Conservation (phyloP, 2,797 vertebrate species). For the Parambassis ranga region DNA sequence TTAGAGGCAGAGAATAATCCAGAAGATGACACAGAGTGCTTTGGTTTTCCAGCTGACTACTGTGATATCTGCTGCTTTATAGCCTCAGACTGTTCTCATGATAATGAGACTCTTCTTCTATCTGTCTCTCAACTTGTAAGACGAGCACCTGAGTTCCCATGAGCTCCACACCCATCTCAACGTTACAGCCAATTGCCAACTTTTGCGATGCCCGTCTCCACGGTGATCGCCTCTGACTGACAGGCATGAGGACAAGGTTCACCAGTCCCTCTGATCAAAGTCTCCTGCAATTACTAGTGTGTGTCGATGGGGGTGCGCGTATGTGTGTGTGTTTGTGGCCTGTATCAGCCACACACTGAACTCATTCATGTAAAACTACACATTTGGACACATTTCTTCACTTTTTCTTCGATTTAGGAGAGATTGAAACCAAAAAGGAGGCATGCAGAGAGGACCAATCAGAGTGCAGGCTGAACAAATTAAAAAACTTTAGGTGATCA, state of each 20-base stretch:
- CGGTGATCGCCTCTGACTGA: slow-evolving; percentile 64
- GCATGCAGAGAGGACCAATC: not conserved
- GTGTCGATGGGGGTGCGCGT: slow-evolving; percentile 41
- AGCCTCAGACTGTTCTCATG: not conserved
- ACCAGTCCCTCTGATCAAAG: slow-evolving; percentile 73
- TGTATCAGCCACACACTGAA: slow-evolving; percentile 23
- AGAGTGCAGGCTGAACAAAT: not conserved
- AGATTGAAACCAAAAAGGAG: not conserved
- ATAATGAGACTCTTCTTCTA: slow-evolving; percentile 32
- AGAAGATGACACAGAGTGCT: slow-evolving; percentile 5
- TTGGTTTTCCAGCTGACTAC: slow-evolving; percentile 5
- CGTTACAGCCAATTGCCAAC: slow-evolving; percentile 30
- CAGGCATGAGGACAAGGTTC: slow-evolving; percentile 70
- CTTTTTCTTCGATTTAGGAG: not conserved
- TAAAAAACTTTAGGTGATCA: not conserved
- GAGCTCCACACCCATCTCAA: slow-evolving; percentile 33
- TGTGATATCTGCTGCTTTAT: slow-evolving; percentile 31
- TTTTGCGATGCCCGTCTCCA: slow-evolving; percentile 64
- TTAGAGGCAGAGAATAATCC: slow-evolving; percentile 12
- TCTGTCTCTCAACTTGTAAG: not conserved
- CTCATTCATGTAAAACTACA: slow-evolving; percentile 24
- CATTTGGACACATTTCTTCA: slow-evolving; percentile 1
- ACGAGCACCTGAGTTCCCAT: slow-evolving; percentile 44
- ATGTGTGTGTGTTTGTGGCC: slow-evolving; percentile 15
- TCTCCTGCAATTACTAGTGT: slow-evolving; percentile 62